These are phyloP conservation scores for Papilio helenus DNA, from an alignment of 1,140 invertebrate genomes.

Conservation along the genomic window DNA sequence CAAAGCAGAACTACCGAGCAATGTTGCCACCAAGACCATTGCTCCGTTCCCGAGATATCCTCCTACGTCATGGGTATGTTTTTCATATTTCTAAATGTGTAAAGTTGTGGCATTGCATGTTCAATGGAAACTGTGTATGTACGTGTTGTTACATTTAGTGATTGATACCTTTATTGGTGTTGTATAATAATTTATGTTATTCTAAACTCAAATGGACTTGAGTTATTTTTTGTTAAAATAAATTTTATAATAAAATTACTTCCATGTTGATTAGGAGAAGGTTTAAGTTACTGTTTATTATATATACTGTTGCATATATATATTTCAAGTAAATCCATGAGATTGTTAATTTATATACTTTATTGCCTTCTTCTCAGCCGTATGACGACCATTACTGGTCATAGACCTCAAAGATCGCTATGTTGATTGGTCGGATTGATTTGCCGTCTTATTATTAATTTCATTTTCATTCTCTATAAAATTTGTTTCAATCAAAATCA, in stretches of 20 bases:
- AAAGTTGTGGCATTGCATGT: slow-evolving; percentile 33
- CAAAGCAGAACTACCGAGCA: slow-evolving; percentile 91
- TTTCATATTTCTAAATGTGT: slow-evolving; percentile 43
- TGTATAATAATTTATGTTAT: not conserved
- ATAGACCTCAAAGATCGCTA: too few relatives aligned
- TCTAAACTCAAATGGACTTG: not conserved
- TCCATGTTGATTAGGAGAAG: not conserved
- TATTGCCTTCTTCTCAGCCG: too few relatives aligned
- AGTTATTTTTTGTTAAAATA: not conserved
- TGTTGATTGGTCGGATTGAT: too few relatives aligned
- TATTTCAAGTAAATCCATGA: too few relatives aligned
- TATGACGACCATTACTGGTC: too few relatives aligned
- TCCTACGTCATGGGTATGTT: slow-evolving; percentile 89
- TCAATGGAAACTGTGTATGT: slow-evolving; percentile 18
- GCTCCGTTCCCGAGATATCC: slow-evolving; percentile 93
- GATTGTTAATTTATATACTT: too few relatives aligned
- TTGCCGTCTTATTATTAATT: too few relatives aligned
- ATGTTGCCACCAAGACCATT: slow-evolving; percentile 92
- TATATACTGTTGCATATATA: too few relatives aligned
- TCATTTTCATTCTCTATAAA: too few relatives aligned
- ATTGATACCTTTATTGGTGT: not conserved
- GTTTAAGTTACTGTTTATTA: not conserved
- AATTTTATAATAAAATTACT: not conserved
- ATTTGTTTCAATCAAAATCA: not conserved
- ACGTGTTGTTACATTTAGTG: not conserved